phyloP scores from a whole-genome alignment of 1,140 invertebrate species.

The Sinonovacula constricta region DNA sequence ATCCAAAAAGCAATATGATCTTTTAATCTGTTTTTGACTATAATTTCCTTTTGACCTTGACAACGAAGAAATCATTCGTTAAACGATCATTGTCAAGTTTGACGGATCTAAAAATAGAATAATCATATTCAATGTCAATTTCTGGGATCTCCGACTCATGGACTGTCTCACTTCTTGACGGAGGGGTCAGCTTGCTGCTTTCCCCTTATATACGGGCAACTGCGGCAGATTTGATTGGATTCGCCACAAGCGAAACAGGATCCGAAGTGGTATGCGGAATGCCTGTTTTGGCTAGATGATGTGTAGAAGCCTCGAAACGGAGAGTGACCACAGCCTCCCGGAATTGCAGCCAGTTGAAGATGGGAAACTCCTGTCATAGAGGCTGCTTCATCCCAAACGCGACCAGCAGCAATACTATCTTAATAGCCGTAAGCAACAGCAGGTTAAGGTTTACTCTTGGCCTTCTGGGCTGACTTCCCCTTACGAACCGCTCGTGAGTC shows the following conservation, averaged over 20 bases:
- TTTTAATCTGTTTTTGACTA: constrained; percentile 9
- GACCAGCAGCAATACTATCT: not conserved
- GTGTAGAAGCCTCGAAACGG: not conserved
- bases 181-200: not conserved
- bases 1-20: constrained; percentile 8
- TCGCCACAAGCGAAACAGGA: not conserved
- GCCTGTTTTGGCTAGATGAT: not conserved
- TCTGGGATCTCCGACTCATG: not conserved
- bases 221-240: not conserved
- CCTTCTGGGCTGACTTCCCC: not conserved
- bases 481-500: not conserved
- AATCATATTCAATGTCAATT: not conserved
- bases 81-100: constrained; percentile 7
- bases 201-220: not conserved
- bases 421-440: constrained; percentile 1
- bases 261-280: not conserved
- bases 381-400: not conserved
- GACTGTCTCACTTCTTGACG: not conserved
- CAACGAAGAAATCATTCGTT: constrained; percentile 10
- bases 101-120: constrained; percentile 1
- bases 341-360: not conserved
- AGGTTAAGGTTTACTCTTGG: not conserved
- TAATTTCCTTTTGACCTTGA: constrained; percentile 25
- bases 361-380: not conserved
- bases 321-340: not conserved